Evolutionary conservation across 2,888 invertebrate genomes (phyloP).

Genomic region (Drosophila vallismaia): DNA sequence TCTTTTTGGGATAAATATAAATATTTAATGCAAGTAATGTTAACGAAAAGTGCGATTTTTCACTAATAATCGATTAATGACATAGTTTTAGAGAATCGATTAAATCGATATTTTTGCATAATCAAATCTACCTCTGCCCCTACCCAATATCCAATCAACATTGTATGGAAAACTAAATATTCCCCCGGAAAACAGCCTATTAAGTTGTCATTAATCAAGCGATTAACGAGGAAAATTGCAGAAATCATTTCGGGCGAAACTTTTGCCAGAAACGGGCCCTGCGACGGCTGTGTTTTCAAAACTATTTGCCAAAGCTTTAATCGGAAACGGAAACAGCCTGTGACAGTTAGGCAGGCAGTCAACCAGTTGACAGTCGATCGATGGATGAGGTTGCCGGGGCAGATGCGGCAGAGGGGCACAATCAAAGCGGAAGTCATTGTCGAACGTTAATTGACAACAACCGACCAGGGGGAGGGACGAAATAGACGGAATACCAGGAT

Average conservation of each 20-base stretch:
- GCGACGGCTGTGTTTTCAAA: constrained; percentile 41
- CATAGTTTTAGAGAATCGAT: too few relatives aligned
- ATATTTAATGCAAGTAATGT: too few relatives aligned
- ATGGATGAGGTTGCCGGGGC: constrained; percentile 44
- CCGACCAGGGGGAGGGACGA: constrained; percentile 9
- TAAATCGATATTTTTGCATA: too few relatives aligned
- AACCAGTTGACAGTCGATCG: constrained; percentile 76
- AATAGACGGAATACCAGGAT: constrained; percentile 12
- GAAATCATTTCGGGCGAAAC: constrained; percentile 67
- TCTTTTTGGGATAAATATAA: too few relatives aligned
- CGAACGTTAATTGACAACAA: constrained; percentile 81
- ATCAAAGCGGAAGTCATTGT: constrained; percentile 80
- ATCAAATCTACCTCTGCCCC: too few relatives aligned
- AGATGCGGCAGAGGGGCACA: constrained; percentile 49
- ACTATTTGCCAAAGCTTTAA: constrained; percentile 78
- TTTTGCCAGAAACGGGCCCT: constrained; percentile 45
- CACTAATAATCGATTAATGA: too few relatives aligned
- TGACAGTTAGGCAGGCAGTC: constrained; percentile 78
- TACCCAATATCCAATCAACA: neutral
- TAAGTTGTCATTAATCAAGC: constrained; percentile 77
- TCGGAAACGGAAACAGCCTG: constrained; percentile 81
- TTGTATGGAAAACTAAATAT: neutral
- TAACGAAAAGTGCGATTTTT: too few relatives aligned
- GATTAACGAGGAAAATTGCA: constrained; percentile 67
- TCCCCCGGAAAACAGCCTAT: constrained; percentile 56